Evolutionary conservation across 2,888 invertebrate species (phyloP), one percentile per base, ranked within the genome.

Genomic region (Leptinotarsa rubiginosa): DNA sequence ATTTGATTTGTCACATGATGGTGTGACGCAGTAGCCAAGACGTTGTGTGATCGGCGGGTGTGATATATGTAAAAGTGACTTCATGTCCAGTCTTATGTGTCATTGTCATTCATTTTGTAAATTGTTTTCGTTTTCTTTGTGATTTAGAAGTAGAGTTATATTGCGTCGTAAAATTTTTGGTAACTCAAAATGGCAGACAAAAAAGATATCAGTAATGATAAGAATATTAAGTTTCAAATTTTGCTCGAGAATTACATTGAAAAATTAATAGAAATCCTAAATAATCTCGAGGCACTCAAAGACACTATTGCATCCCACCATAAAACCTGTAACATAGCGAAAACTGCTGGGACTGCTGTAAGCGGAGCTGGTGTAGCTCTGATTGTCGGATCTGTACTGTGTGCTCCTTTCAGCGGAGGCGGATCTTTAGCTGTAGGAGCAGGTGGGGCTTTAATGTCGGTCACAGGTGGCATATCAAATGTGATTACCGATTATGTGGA

Each of bases 371-470:
- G 81, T 3, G 81, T 80, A 12, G 80, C 79, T n/a, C 68, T 80
- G 64, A 77, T 81, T 47, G 74, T 81, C 56, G 79, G 80, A 22
- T 80, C 80, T 47, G 74, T 81, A 13, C 72, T 78, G 18, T 74
- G 74, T 75, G 79, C 80, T 12, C 80, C 81, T 3, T 49, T 81
- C 7, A 80, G 79, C 68, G 78, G 73, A n/a, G 80, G 80, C 47
- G 76, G 76, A 72, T 75, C 80, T n/a, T 62, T 81, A 50, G 68
- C 78, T 25, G 56, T 80, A 41, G 81, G 81, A 56, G 80, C 81
- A 71, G 78, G 80, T 59, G 81, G 81, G n/a, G 81, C 80, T n/a
- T 75, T 79, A 7, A 80, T 81, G 81, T 81, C 81, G 47, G 75
- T 81, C 18, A 80, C 80, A 47, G 81, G 81, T 31, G 80, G 80